Evolutionary conservation across 37 sponge, comb jelly and placozoan species (phyloP).

Genomic region (Tethya wilhelma): DNA sequence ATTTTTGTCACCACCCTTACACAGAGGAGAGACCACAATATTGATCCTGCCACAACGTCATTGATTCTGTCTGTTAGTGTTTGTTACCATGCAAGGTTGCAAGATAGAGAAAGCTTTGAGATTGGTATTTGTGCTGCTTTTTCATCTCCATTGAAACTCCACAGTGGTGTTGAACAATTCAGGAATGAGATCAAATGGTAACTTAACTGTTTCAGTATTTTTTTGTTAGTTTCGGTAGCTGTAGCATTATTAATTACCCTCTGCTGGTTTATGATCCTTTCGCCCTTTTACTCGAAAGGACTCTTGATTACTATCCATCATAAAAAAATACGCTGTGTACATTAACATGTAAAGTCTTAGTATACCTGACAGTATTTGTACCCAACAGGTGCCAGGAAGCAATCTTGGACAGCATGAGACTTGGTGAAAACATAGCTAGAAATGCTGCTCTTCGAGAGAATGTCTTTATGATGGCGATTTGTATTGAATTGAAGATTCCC

Average conservation of each 20-base stretch:
- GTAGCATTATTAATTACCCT: too few species aligned
- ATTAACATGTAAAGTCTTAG: too few species aligned
- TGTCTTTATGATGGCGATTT: slow-evolving; percentile 97
- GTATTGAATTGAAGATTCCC: slow-evolving; percentile 93
- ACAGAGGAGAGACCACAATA: too few species aligned
- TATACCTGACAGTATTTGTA: not conserved
- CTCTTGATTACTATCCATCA: too few species aligned
- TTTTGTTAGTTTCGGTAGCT: too few species aligned
- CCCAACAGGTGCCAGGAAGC: slow-evolving; percentile 57
- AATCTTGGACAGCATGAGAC: slow-evolving; percentile 46
- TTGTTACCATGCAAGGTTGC: slow-evolving; percentile 72
- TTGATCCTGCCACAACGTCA: too few species aligned
- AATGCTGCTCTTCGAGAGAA: slow-evolving; percentile 95
- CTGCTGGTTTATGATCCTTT: not conserved
- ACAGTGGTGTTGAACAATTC: slow-evolving; percentile 24
- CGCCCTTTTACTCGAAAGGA: not conserved
- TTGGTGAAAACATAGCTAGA: slow-evolving; percentile 74
- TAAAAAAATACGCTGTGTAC: too few species aligned
- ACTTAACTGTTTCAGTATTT: too few species aligned
- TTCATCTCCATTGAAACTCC: slow-evolving; percentile 31
- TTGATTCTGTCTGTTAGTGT: slow-evolving; percentile 70
- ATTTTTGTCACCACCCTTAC: too few species aligned
- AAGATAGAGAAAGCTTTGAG: slow-evolving; percentile 54
- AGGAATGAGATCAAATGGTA: slow-evolving; percentile 50
- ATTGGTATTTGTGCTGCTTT: slow-evolving; percentile 22